Evolutionary conservation across 2,797 vertebrate genomes (phyloP).

Genomic region (Pseudochirops corinnae): DNA sequence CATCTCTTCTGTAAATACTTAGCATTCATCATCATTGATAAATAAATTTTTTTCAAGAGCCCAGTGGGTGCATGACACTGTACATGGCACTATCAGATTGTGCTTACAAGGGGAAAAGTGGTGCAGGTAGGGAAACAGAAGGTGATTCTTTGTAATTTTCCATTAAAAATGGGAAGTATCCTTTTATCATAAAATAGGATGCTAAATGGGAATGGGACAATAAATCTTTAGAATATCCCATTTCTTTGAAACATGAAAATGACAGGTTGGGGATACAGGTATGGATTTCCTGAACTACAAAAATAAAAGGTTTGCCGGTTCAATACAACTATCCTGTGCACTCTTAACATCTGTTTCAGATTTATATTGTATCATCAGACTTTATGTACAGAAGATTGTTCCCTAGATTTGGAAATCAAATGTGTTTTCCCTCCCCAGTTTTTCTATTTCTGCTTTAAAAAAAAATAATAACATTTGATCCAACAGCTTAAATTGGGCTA

Average conservation of each 20-base stretch:
- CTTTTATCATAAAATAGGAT: conserved; percentile 61
- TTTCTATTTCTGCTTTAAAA: conserved; percentile 67
- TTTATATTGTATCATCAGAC: conserved; percentile 71
- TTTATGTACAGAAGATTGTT: conserved; percentile 76
- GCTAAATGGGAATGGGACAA: conserved; percentile 51
- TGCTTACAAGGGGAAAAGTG: conserved; percentile 47
- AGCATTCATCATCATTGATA: conserved; percentile 52
- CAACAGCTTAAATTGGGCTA: conserved; percentile 71
- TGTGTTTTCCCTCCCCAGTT: conserved; percentile 70
- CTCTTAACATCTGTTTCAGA: conserved; percentile 75
- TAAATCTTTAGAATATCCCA: conserved; percentile 30
- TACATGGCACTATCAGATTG: conserved; percentile 6
- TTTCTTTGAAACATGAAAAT: conserved; percentile 62
- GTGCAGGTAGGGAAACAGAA: conserved; percentile 64
- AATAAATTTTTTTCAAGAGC: conserved; percentile 48
- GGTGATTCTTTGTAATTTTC: conserved; percentile 37
- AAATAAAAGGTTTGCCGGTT: conserved; percentile 68
- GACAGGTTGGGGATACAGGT: conserved; percentile 60
- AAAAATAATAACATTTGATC: conserved; percentile 71
- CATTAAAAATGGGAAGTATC: conserved; percentile 43
- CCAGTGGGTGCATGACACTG: conserved; percentile 50
- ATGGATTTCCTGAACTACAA: conserved; percentile 59
- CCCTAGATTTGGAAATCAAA: conserved; percentile 73
- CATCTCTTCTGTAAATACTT: conserved; percentile 58
- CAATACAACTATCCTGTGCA: conserved; percentile 69